These are phyloP conservation scores for Xiphias gladius DNA, from an alignment of 2,113 vertebrate genomes.

Conservation along the genomic window DNA sequence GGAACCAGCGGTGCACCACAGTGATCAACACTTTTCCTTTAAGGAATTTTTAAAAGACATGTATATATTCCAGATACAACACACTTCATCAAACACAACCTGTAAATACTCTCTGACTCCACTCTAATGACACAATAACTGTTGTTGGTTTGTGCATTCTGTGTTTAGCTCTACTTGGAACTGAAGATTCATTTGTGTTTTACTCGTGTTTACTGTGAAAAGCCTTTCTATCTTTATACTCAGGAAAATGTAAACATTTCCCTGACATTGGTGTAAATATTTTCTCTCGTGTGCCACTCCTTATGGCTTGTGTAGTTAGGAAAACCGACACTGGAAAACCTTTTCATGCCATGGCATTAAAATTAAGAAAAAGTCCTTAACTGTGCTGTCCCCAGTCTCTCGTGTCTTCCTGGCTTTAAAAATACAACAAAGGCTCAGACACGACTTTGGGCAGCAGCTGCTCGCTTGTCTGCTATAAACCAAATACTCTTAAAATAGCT, in stretches of 20 bases:
- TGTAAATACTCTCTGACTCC: conserved; percentile 55
- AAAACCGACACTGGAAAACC: conserved; percentile 1
- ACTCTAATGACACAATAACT: neutral
- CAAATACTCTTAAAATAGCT: conserved; percentile 47
- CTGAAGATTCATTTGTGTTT: neutral
- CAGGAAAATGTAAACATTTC: conserved; percentile 44
- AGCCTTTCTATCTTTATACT: neutral
- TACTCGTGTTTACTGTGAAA: conserved; percentile 38
- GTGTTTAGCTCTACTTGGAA: conserved; percentile 9
- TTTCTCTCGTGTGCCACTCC: conserved; percentile 36
- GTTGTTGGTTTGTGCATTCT: conserved; percentile 25
- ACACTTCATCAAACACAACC: conserved; percentile 3
- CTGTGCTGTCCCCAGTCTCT: neutral
- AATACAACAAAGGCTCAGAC: conserved; percentile 6
- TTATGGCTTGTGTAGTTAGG: neutral
- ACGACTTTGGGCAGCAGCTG: conserved; percentile 26
- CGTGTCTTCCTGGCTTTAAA: conserved; percentile 6
- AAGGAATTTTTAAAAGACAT: neutral
- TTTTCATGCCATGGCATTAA: neutral
- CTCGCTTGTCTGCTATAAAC: conserved; percentile 25
- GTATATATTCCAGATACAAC: conserved; percentile 35
- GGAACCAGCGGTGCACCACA: neutral
- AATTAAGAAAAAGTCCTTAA: conserved; percentile 9
- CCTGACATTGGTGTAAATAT: conserved; percentile 70
- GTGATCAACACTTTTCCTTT: conserved; percentile 3